Base-by-base conservation (phyloP, 1,140 invertebrate species). In the Diachasmimorpha longicaudata region DNA sequence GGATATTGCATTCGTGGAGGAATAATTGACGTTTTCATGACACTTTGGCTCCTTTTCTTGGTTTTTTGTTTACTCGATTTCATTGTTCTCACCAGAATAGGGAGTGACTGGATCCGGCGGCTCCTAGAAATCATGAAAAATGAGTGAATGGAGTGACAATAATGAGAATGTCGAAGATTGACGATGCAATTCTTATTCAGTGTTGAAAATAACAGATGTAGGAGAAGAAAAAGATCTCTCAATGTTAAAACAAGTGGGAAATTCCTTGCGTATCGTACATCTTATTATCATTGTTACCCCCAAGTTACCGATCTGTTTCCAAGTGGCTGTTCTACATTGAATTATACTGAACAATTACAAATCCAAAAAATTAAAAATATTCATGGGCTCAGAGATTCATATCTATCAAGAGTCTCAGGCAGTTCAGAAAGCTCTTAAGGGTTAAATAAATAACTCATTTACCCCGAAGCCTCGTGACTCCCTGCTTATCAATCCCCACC, bases 401-500 rank as follows among this genome's bases (percentile, higher is more conserved):
- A 31, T 31, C 31, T 3, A 6, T 25, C 5, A 11, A 63, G 19
- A 63, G 23, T 23, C 19, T 13, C 6, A 52, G 14, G 39, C 2
- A 6, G 39, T 1, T 0, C 9, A 52, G 2, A 52, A 16, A 9
- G 16, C 2, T 52, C 14, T 2, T 42, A 14, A 31, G 31, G 21
- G 21, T 21, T n/a, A n/a, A 58, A 58, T 39, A 39, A 69, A 25
- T 44, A 13, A 58, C 25, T 66, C 8, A 73, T 36, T 81, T 79
- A 23, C 78, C 75, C 55, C 79, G 79, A 39, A 83, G 71, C 11
- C 75, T 78, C 25, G 81, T 75, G 19, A 78, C 75, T 37, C 79
- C 82, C 6, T 78, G 77, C 13, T 77, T 63, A 36, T 80, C 79
- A 19, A 52, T 0, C 66, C 68, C 44, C 78, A 67, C 44, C 58